Base-by-base conservation (phyloP, 2,113 vertebrate species). In the Lathamus discolor region DNA sequence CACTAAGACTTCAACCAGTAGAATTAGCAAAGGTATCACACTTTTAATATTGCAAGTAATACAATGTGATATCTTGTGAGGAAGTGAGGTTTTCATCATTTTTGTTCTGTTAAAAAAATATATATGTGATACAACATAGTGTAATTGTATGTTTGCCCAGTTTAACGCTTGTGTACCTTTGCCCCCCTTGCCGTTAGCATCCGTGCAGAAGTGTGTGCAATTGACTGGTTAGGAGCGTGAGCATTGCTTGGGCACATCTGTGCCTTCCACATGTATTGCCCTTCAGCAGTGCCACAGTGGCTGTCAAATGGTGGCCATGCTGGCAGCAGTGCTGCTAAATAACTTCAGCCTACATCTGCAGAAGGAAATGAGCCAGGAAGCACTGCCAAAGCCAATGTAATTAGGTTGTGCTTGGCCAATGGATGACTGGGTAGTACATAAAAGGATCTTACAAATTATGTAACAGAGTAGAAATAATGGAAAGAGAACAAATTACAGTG, bases 171-270 rank as follows among this genome's bases (percentile, higher is more conserved):
- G 48, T 18, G n/a, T 52, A 13, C 67, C 39, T 5, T 5, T 25
- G 3, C 4, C 61, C 19, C 20, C 24, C 14, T 54, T 31, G 17
- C 49, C 9, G 3, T 4, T 49, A 7, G 7, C 11, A 15, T 31
- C 19, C 13, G 15, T 16, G 1, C 2, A 5, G 9, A 6, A 0
- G 1, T 19, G 15, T 55, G 35, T 29, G 6, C 8, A 2, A 1
- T 23, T 8, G 23, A 17, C 4, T 12, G 46, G 17, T 11, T 49
- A 19, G 29, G n/a, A 10, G 1, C 1, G 3, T 7, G 31, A 16
- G 10, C 48, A 4, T 18, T 51, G 67, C 51, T 44, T 27, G 19
- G 22, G 66, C 7, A 15, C 25, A 18, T 7, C 31, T 64, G 1
- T 6, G 29, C 35, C 46, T 62, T 22, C 62, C 63, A 8, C 29